These are phyloP conservation scores for Cherax quadricarinatus DNA, from an alignment of 1,140 invertebrate genomes.

Conservation along the genomic window DNA sequence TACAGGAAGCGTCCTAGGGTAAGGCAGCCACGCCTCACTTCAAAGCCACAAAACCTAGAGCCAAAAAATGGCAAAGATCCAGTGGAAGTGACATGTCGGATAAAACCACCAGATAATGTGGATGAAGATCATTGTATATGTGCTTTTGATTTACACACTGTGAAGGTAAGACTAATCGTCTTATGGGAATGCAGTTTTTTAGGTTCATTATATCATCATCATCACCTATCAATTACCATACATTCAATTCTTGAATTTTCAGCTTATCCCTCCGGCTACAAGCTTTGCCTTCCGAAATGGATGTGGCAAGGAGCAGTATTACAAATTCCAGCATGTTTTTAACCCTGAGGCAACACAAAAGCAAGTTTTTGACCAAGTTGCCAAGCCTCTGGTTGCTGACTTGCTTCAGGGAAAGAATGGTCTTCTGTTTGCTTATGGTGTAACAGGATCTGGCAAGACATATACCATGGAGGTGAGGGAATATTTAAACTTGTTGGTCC, in stretches of 20 bases:
- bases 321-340: slow-evolving; percentile 87
- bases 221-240: not conserved
- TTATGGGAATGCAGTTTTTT: not conserved
- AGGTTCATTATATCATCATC: not conserved
- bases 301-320: slow-evolving; percentile 75
- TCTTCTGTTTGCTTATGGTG: slow-evolving; percentile 95
- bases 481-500: not conserved
- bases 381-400: slow-evolving; percentile 89
- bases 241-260: not conserved
- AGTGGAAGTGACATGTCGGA: slow-evolving; percentile 90
- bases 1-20: not conserved
- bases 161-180: slow-evolving; percentile 79
- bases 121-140: slow-evolving; percentile 84
- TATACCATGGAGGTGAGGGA: slow-evolving; percentile 89
- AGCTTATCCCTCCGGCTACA: slow-evolving; percentile 56
- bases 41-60: slow-evolving; percentile 15
- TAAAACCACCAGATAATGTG: slow-evolving; percentile 85
- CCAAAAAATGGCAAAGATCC: slow-evolving; percentile 79
- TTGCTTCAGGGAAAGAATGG: slow-evolving; percentile 84
- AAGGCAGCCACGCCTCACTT: slow-evolving; percentile 32
- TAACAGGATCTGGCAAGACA: slow-evolving; percentile 96
- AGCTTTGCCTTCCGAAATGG: slow-evolving; percentile 67
- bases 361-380: slow-evolving; percentile 90
- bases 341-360: slow-evolving; percentile 86
- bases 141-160: slow-evolving; percentile 83